Percentiles rank a stretch among this genome's conserved stretches.
Evolutionary conservation across 2,888 invertebrate genomes (phyloP).

Genomic region (Toxonevra muliebris): DNA sequence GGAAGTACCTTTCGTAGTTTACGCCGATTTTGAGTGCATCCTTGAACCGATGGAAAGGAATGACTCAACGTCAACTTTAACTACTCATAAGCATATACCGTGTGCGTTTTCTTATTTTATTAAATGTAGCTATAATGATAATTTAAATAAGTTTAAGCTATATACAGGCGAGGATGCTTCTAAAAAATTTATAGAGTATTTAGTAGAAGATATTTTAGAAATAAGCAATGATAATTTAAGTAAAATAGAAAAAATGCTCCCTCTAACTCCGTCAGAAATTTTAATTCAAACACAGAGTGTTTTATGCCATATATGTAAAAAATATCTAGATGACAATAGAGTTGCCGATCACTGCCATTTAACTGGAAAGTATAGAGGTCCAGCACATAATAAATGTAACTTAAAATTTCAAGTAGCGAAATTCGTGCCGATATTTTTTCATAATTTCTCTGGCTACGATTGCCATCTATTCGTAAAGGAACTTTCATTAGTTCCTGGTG

Average conservation of each 20-base stretch:
- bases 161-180: constrained; percentile 10
- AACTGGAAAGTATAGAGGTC: constrained; percentile 23
- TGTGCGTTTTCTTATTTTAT: constrained; percentile 26
- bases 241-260: constrained; percentile 22
- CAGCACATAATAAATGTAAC: constrained; percentile 27
- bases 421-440: constrained; percentile 22
- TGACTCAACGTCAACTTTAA: constrained; percentile 12
- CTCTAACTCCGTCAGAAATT: background rate
- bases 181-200: constrained; percentile 3
- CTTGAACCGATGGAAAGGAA: constrained; percentile 14
- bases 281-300: background rate
- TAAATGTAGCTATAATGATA: constrained; percentile 10
- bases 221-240: constrained; percentile 6
- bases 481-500: constrained; percentile 18
- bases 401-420: constrained; percentile 24
- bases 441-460: constrained; percentile 24
- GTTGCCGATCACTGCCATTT: constrained; percentile 25
- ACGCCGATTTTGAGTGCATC: constrained; percentile 31
- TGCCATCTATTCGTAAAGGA: constrained; percentile 29
- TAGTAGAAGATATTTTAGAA: constrained; percentile 4
- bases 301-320: constrained; percentile 2
- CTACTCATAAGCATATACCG: constrained; percentile 24
- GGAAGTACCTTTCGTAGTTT: constrained; percentile 21
- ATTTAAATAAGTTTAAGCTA: constrained; percentile 10
- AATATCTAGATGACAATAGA: background rate